Conservation (phyloP, 1,140 invertebrate species). For the Bombus picipes region DNA sequence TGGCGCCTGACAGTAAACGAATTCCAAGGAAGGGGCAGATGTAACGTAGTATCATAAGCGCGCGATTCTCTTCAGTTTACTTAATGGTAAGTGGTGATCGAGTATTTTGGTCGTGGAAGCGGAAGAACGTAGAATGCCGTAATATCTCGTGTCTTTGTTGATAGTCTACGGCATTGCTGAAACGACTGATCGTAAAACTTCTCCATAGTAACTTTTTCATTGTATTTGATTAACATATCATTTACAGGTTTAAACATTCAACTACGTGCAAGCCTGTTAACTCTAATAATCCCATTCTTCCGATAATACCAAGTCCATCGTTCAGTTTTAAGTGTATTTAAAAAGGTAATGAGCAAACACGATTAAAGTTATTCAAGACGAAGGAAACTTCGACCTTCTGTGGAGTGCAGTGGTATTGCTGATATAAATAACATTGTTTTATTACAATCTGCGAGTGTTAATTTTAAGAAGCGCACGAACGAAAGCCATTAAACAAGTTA, state of each 20-base stretch:
- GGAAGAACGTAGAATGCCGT: conserved; percentile 32
- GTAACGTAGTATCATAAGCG: conserved; percentile 25
- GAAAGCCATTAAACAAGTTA: conserved; percentile 1
- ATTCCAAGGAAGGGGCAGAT: conserved; percentile 20
- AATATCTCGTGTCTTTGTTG: not conserved
- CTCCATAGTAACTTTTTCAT: not conserved
- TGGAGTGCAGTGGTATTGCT: not conserved
- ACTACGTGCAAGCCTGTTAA: too few relatives aligned
- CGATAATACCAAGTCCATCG: not conserved
- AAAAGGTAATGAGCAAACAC: not conserved
- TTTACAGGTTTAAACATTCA: not conserved
- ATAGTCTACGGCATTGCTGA: not conserved
- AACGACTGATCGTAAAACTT: not conserved
- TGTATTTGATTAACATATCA: not conserved
- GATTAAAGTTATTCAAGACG: not conserved
- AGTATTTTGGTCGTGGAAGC: conserved; percentile 30
- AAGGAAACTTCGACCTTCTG: not conserved
- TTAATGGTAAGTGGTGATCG: conserved; percentile 9
- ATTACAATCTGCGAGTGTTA: not conserved
- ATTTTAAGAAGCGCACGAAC: not conserved
- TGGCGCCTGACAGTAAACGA: conserved; percentile 16
- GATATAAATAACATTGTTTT: not conserved
- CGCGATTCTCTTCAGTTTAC: too few relatives aligned
- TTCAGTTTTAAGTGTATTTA: not conserved
- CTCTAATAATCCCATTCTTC: not conserved